phyloP scores from a whole-genome alignment of 2,113 vertebrate species.

The Equus przewalskii region DNA sequence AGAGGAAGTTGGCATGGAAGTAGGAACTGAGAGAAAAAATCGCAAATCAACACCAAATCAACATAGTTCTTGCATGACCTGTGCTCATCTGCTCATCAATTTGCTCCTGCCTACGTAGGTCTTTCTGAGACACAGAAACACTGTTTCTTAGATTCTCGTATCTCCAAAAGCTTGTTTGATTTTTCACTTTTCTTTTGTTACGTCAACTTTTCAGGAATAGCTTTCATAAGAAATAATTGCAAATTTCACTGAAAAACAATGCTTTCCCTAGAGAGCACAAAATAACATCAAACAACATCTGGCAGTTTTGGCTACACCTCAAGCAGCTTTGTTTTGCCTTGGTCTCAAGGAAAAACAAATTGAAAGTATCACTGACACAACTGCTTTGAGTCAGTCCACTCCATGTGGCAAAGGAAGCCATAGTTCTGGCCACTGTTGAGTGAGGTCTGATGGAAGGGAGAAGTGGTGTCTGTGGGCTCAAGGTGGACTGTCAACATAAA shows the following conservation, averaged over 20 bases:
- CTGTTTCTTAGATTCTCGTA: not conserved
- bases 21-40: not conserved
- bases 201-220: not conserved
- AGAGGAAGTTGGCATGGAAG: not conserved
- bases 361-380: not conserved
- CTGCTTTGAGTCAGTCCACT: not conserved
- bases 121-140: not conserved
- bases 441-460: not conserved
- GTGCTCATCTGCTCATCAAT: not conserved
- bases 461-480: not conserved
- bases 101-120: not conserved
- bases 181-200: not conserved
- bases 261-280: conserved; percentile 28
- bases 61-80: not conserved
- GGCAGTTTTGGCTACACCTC: not conserved
- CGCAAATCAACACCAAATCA: not conserved
- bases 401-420: not conserved
- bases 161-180: not conserved
- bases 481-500: not conserved
- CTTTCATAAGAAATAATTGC: conserved; percentile 19
- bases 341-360: not conserved
- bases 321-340: not conserved
- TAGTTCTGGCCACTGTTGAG: not conserved
- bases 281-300: conserved; percentile 27
- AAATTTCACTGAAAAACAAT: conserved; percentile 32